A percentile compares a stretch with the other conserved stretches of the same genome.
Evolutionary conservation across 2,113 vertebrate genomes (phyloP).

Genomic region (Tyto alba): DNA sequence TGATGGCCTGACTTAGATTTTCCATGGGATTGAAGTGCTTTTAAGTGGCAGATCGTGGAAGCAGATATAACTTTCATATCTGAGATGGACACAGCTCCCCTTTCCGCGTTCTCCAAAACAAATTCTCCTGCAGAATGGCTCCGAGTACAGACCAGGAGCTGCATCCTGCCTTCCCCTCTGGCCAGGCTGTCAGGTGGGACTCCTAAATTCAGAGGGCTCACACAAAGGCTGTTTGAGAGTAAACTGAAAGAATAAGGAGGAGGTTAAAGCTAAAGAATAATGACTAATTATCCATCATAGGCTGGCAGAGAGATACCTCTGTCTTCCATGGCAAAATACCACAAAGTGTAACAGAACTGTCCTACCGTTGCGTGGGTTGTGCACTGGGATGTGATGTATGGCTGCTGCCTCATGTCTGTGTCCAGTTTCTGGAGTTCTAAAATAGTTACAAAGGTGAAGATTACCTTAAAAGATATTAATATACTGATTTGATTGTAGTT

Average conservation of each 20-base stretch:
- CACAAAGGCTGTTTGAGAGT: neutral
- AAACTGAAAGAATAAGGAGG: neutral
- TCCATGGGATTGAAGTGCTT: neutral
- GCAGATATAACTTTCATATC: neutral
- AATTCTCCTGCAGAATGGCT: fast-evolving
- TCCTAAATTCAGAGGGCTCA: neutral
- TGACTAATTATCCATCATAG: fast-evolving
- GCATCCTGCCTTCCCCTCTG: fast-evolving
- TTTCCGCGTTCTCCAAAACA: fast-evolving
- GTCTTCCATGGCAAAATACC: neutral
- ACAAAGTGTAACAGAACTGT: fast-evolving
- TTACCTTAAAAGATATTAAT: neutral
- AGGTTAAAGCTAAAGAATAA: neutral
- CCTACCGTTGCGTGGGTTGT: fast-evolving
- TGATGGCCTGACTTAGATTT: neutral
- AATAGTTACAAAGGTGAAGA: neutral
- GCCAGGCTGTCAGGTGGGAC: neutral
- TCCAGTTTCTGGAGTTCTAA: neutral
- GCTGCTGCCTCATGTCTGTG: neutral
- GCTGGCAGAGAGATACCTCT: neutral
- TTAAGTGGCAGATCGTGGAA: neutral
- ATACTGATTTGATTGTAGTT: slow-evolving; percentile 23
- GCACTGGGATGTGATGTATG: too few species aligned
- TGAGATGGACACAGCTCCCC: neutral
- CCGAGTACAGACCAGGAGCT: fast-evolving